Percentiles rank a stretch among this genome's conserved stretches.
Evolutionary conservation across 2,797 vertebrate genomes (phyloP).

Genomic region (Decapterus maruadsi): DNA sequence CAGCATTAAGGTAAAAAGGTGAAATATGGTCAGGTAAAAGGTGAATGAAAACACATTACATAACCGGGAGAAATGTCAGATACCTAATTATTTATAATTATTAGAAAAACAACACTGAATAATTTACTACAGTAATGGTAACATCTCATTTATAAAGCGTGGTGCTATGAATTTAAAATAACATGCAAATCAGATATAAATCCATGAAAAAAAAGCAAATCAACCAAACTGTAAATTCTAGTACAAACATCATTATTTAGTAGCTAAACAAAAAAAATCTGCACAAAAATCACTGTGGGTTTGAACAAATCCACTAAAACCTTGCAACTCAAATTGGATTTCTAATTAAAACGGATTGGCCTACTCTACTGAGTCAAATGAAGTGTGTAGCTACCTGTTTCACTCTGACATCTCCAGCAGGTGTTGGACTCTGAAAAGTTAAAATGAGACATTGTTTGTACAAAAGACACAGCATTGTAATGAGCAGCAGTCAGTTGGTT

Average conservation of each 20-base stretch:
- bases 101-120: background rate
- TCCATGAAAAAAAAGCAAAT: background rate
- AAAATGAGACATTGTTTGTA: conserved; percentile 69
- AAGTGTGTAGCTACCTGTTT: conserved; percentile 81
- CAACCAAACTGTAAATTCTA: background rate
- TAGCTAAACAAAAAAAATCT: background rate
- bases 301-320: background rate
- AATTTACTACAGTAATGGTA: conserved; percentile 1
- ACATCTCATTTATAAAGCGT: background rate
- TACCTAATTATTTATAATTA: background rate
- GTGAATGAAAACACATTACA: conserved; percentile 28
- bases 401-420: conserved; percentile 87
- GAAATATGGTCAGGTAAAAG: conserved; percentile 58
- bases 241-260: background rate
- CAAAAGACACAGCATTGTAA: conserved; percentile 7
- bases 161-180: background rate
- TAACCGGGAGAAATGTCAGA: conserved; percentile 5
- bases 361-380: conserved; percentile 11
- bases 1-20: conserved; percentile 68
- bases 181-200: conserved; percentile 22
- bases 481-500: conserved; percentile 14
- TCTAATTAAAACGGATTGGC: background rate
- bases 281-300: background rate
- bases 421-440: conserved; percentile 84
- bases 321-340: background rate